Base-by-base conservation (phyloP, 2,888 invertebrate species). In the Eristalis arbustorum region DNA sequence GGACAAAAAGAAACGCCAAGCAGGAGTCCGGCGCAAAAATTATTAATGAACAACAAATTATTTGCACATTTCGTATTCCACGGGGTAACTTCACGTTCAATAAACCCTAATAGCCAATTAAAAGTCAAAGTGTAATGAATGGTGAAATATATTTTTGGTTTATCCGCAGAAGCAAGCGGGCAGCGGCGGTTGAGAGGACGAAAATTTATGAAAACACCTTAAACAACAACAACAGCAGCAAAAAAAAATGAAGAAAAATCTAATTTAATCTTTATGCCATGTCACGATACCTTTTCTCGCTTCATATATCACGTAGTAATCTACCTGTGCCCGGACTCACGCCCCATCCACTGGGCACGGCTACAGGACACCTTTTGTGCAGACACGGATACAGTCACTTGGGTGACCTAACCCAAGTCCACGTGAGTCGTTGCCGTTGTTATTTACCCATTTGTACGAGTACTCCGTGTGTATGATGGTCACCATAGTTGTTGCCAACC, bases 271-370 rank as follows among this genome's bases (percentile, higher is more conserved):
- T 79, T 79, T 78, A 75, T 78, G 83, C 78, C 68, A 61, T 83
- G 78, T 83, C 83, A 87, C 74, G 87, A 79, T 82, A 75, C 87
- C 78, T 83, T 78, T 83, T 79, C 67, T 83, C 67, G 78, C 67
- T 87, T 75, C 83, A 74, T 87, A 87, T 75, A 83, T 87, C 87
- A 83, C 78, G 78, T 75, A 83, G 83, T 87, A 87, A 83, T 78
- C 78, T 68, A 83, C 78, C 62, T 13, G 13, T 37, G 13, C 56
- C 42, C 25, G 77, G 73, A 69, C 76, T 57, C 22, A 62, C 25
- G 11, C 68, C 22, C 40, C 66, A 74, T 13, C 37, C 37, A 37
- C 37, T 2, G 10, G 3, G 4, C 8, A 49, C 18, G 1, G n/a
- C 18, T 57, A 49, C 18, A 62, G 34, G 69, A 81, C 64, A 79